Evolutionary conservation across 1,140 invertebrate species (phyloP), one percentile per base, ranked within the genome.

Genomic region (Conus ventricosus): DNA sequence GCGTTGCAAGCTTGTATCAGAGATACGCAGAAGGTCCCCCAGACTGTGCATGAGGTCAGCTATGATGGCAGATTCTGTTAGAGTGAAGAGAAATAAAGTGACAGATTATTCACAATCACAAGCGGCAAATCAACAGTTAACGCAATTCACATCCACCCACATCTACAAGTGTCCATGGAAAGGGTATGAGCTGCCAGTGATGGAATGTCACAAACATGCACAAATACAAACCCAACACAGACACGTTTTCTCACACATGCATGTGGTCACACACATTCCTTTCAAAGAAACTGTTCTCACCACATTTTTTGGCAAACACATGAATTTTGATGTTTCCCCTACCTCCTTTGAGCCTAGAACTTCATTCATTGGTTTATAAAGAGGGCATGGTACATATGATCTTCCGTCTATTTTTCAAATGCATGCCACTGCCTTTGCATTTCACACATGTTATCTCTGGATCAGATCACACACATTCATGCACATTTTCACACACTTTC

Each of bases 1-100:
- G n/a, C 87, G 81, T 67, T 93, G 92, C 86, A 89, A 85, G 13
- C 57, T 85, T 5, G 88, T 90, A 55, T 91, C 87, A 17, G 88
- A 83, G 17, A 76, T 63, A 25, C 87, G 84, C 20, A 92, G 39
- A 25, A 88, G 80, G 67, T 93, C 89, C 5, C 89, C 80, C 54
- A 93, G 67, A 75, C 91, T 87, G 55, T 93, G 91, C 27, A 93
- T 39, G 75, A 93, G 82, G 84, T 93, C 92, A 3, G 91, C 25
- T 6, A 92, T 78, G 27, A 93, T 88, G 10, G 90, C 89, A 81
- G 88, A 85, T 81, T 93, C 92, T 93, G 85, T 86, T 80, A 55
- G 25, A 15, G 11, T 8, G 25, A 8, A 13, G 17, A 78, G n/a
- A 78, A 55, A 78, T 4, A 76, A 55, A 87, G n/a, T 51, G 39